phyloP scores from a whole-genome alignment of 37 sponge, comb jelly and placozoan genomes.

The Halichondria panicea region DNA sequence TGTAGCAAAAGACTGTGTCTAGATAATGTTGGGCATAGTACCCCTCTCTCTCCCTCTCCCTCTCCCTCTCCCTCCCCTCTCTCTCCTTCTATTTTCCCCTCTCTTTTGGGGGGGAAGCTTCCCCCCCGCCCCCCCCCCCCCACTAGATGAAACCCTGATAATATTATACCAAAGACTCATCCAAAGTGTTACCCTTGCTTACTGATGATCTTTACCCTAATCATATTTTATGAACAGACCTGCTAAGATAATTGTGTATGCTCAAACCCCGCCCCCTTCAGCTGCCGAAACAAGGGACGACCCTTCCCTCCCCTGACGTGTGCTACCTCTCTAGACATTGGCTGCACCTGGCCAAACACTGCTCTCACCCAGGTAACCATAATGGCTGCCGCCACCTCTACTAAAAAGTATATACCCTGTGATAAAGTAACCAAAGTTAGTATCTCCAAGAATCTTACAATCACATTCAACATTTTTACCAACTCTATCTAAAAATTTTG shows the following conservation, averaged over 20 bases:
- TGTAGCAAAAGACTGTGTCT: too few relatives aligned
- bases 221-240: too few relatives aligned
- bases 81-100: neutral
- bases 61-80: neutral
- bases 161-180: too few relatives aligned
- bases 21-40: too few relatives aligned
- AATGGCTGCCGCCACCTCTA: neutral
- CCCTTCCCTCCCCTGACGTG: slow-evolving; percentile 24
- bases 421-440: too few relatives aligned
- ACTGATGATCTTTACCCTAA: neutral
- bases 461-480: too few relatives aligned
- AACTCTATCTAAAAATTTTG: too few relatives aligned
- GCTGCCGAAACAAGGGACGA: slow-evolving; percentile 40
- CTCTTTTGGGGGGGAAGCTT: too few relatives aligned
- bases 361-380: slow-evolving; percentile 67
- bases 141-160: too few relatives aligned
- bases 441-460: too few relatives aligned
- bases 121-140: too few relatives aligned
- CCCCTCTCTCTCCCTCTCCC: neutral
- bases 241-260: neutral
- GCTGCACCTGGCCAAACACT: slow-evolving; percentile 60
- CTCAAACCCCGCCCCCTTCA: neutral
- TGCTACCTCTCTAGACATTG: slow-evolving; percentile 85
- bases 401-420: too few relatives aligned
- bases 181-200: neutral